Evolutionary conservation across 2,113 vertebrate species (phyloP).

Genomic region (Zosterops pallidus): DNA sequence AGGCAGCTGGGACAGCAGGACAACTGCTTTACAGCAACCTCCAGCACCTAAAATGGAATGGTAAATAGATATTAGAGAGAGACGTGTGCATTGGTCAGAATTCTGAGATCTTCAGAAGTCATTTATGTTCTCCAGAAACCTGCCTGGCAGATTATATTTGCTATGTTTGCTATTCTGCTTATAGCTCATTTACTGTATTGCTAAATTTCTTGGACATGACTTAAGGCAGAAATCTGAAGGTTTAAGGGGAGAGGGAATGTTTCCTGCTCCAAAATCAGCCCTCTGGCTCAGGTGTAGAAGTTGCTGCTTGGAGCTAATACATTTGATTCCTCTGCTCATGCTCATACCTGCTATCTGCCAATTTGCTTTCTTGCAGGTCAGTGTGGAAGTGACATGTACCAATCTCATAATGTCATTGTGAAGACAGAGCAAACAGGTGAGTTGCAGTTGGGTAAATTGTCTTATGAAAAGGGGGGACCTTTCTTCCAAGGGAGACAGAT

Average conservation of each 20-base stretch:
- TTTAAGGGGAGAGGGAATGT: background rate
- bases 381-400: conserved; percentile 79
- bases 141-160: background rate
- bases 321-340: background rate
- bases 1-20: conserved; percentile 86
- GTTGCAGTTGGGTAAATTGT: background rate
- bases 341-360: background rate
- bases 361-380: conserved; percentile 74
- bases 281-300: background rate
- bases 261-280: background rate
- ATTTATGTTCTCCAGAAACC: background rate
- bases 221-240: background rate
- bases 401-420: conserved; percentile 79
- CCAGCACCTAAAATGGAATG: conserved; percentile 89
- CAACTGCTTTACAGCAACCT: conserved; percentile 90
- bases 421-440: conserved; percentile 84
- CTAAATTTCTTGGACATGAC: background rate
- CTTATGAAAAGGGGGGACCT: background rate
- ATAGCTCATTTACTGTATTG: background rate
- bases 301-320: background rate
- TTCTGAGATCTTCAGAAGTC: background rate
- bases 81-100: background rate
- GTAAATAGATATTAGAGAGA: conserved; percentile 66
- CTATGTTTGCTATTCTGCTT: background rate
- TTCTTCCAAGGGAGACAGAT: background rate